A percentile compares a stretch with the other conserved stretches of the same genome.
Evolutionary conservation across 2,797 vertebrate species (phyloP).

Genomic region (Chelmon rostratus): DNA sequence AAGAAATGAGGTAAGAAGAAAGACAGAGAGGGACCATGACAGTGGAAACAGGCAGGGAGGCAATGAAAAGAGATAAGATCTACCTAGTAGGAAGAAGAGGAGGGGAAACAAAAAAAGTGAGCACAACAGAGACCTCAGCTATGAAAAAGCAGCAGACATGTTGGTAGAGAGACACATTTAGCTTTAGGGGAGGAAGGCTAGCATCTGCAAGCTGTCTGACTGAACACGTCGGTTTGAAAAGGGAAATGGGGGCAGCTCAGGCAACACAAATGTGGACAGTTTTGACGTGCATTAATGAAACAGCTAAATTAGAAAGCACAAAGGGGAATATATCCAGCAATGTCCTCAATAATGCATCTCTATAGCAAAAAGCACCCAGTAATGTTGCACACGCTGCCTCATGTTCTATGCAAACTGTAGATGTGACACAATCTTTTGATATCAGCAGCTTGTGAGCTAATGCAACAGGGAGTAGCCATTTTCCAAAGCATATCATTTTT

Average conservation of each 20-base stretch:
- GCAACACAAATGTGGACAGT: slow-evolving; percentile 14
- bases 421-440: neutral
- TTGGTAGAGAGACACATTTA: slow-evolving; percentile 41
- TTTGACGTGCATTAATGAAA: slow-evolving; percentile 44
- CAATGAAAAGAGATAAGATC: slow-evolving; percentile 32
- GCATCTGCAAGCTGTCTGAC: slow-evolving; percentile 64
- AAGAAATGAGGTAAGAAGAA: slow-evolving; percentile 37
- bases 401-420: neutral
- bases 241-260: slow-evolving; percentile 25
- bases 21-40: slow-evolving; percentile 16
- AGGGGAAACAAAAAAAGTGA: slow-evolving; percentile 16
- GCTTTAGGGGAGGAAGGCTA: slow-evolving; percentile 55
- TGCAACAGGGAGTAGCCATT: neutral
- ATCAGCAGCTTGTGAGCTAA: neutral
- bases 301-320: slow-evolving; percentile 44
- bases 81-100: slow-evolving; percentile 35
- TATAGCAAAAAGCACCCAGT: neutral
- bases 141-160: slow-evolving; percentile 46
- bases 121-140: slow-evolving; percentile 24
- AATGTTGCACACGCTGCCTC: neutral
- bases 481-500: neutral
- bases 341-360: neutral
- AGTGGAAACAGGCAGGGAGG: slow-evolving; percentile 36
- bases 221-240: slow-evolving; percentile 24
- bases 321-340: slow-evolving; percentile 7